These are phyloP conservation scores for Isichthys henryi DNA, from an alignment of 2,113 vertebrate species.

Conservation along the genomic window DNA sequence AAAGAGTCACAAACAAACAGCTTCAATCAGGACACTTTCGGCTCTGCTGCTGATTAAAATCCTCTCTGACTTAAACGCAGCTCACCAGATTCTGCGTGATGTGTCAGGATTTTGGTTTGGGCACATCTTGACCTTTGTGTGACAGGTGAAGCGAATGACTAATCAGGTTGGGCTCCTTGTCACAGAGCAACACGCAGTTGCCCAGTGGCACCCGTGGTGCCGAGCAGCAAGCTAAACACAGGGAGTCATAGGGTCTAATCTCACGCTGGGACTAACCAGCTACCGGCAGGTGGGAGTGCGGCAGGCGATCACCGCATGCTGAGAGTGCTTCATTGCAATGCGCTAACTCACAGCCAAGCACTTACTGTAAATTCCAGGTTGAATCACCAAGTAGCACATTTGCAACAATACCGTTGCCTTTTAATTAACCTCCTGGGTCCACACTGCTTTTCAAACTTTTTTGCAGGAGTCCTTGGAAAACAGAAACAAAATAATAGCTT, in stretches of 20 bases:
- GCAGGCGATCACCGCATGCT: background rate
- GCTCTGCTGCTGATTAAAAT: background rate
- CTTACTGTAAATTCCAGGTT: background rate
- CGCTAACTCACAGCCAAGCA: background rate
- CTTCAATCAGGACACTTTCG: background rate
- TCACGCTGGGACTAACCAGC: background rate
- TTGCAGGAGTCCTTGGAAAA: background rate
- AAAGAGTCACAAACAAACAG: background rate
- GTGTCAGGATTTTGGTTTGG: background rate
- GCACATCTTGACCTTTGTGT: background rate
- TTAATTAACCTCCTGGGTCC: background rate
- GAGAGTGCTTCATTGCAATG: background rate
- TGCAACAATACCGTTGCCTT: constrained; percentile 1
- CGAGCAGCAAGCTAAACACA: background rate
- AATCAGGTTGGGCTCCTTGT: background rate
- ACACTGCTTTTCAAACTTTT: background rate
- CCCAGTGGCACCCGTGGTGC: background rate
- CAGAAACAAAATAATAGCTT: background rate
- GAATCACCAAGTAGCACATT: background rate
- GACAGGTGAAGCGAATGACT: background rate
- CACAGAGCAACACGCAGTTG: background rate
- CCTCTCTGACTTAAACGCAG: background rate
- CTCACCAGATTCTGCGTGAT: background rate
- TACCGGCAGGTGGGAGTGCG: background rate
- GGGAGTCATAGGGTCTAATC: background rate